A percentile compares a stretch with the other conserved stretches of the same genome.
phyloP scores from a whole-genome alignment of 2,113 vertebrate species.

The Catharus minimus region DNA sequence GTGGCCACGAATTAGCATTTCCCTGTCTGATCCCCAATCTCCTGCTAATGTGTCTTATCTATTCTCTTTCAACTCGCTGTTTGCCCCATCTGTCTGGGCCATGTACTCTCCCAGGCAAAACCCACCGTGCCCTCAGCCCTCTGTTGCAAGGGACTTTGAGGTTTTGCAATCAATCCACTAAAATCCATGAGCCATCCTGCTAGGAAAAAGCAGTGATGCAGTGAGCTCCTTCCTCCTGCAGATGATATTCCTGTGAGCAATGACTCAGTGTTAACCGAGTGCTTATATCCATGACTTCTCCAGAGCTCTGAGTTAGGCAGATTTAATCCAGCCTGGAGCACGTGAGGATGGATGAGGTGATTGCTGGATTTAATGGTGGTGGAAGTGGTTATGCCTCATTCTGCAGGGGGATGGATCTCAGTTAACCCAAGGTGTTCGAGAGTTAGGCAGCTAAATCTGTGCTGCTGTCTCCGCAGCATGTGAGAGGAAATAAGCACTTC shows the following conservation, averaged over 20 bases:
- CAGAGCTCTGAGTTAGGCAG: background rate
- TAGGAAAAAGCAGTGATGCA: background rate
- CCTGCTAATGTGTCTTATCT: constrained; percentile 61
- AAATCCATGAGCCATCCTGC: background rate
- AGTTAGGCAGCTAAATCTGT: background rate
- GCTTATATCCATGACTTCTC: background rate
- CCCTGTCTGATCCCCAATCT: constrained; percentile 49
- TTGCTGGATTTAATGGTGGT: background rate
- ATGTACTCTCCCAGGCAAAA: background rate
- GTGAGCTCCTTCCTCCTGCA: background rate
- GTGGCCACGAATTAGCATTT: constrained; percentile 39
- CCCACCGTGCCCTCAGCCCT: background rate
- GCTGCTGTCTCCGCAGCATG: background rate
- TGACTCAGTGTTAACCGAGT: background rate
- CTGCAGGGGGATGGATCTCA: background rate
- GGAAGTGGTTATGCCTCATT: background rate
- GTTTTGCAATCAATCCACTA: constrained; percentile 19
- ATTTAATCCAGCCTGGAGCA: background rate
- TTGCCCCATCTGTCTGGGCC: constrained; percentile 32
- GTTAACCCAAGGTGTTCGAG: background rate
- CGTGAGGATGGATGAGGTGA: background rate
- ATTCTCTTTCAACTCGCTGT: constrained; percentile 24
- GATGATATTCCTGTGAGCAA: background rate
- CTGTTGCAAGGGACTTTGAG: background rate
- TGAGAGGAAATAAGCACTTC: background rate